Evolutionary conservation across 2,113 vertebrate species (phyloP).

Genomic region (Arizona elegans): DNA sequence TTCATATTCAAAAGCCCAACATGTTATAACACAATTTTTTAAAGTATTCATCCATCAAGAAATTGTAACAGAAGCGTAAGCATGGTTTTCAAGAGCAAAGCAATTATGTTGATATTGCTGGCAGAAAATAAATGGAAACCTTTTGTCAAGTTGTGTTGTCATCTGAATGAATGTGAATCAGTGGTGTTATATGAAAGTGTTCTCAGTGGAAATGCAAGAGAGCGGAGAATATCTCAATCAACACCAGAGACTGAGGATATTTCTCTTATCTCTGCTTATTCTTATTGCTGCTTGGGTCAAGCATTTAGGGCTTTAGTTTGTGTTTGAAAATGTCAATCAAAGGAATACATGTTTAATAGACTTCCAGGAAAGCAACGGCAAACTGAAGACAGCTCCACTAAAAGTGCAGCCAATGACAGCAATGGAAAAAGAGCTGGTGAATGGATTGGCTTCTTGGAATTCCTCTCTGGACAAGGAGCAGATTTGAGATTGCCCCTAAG

Average conservation of each 20-base stretch:
- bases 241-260: background rate
- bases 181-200: background rate
- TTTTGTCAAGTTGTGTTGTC: constrained; percentile 8
- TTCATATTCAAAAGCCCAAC: background rate
- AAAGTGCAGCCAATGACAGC: background rate
- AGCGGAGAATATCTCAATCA: constrained; percentile 2
- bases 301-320: background rate
- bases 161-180: background rate
- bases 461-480: background rate
- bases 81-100: background rate
- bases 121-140: background rate
- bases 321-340: background rate
- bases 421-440: background rate
- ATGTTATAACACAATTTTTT: background rate
- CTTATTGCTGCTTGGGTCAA: constrained; percentile 1
- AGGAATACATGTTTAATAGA: background rate
- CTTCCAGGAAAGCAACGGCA: background rate
- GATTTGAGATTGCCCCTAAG: background rate
- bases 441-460: background rate
- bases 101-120: background rate
- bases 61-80: background rate
- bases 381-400: background rate
- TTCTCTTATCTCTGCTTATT: constrained; percentile 8
- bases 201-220: background rate
- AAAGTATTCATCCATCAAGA: background rate